phyloP scores from a whole-genome alignment of 1,140 invertebrate genomes.

The Manduca sexta region DNA sequence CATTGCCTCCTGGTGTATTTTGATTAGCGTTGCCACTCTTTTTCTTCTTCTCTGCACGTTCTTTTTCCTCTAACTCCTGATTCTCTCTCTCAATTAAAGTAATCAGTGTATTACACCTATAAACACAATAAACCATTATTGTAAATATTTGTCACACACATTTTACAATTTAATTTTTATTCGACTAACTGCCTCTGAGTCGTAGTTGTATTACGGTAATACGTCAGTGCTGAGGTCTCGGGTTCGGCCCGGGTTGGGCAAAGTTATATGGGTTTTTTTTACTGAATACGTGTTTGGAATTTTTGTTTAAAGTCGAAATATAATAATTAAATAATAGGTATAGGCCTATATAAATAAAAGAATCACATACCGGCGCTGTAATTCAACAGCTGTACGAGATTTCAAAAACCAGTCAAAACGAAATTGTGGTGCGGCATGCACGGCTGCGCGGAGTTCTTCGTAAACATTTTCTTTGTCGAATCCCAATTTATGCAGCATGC shows the following conservation, averaged over 20 bases:
- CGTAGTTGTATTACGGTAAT: too few relatives aligned
- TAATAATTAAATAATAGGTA: not conserved
- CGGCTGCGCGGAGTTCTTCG: constrained; percentile 94
- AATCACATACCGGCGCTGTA: constrained; percentile 81
- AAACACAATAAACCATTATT: too few relatives aligned
- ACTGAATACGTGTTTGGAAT: too few relatives aligned
- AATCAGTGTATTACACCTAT: constrained; percentile 94
- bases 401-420: constrained; percentile 99
- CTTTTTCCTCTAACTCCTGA: constrained; percentile 97
- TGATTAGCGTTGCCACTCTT: constrained; percentile 74
- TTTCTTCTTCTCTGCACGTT: constrained; percentile 94
- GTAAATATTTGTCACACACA: too few relatives aligned
- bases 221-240: too few relatives aligned
- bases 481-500: constrained; percentile 98
- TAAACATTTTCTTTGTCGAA: constrained; percentile 99
- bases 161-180: too few relatives aligned
- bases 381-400: constrained; percentile 95
- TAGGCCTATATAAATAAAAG: too few relatives aligned
- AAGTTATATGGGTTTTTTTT: too few relatives aligned
- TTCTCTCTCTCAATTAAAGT: constrained; percentile 99
- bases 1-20: constrained; percentile 59
- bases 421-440: constrained; percentile 95
- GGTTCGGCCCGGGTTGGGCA: too few relatives aligned
- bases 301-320: too few relatives aligned
- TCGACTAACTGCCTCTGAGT: too few relatives aligned